Evolutionary conservation across 2,888 invertebrate species (phyloP).

Genomic region (Glaucopsyche alexis): DNA sequence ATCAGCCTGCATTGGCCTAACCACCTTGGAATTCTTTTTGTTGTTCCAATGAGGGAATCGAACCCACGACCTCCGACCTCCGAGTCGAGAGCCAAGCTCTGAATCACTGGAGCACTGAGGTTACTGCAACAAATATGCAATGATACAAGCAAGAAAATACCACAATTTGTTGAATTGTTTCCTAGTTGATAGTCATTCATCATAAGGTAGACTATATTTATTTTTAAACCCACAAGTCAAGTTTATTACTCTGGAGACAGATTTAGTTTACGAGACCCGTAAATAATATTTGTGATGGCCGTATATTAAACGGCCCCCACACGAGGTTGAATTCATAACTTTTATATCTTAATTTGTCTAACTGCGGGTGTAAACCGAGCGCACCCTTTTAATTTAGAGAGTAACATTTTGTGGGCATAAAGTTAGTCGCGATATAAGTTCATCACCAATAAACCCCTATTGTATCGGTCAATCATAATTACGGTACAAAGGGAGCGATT

Average conservation of each 20-base stretch:
- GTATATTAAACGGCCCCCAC: neutral
- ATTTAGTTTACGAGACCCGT: conserved; percentile 12
- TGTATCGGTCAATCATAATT: conserved; percentile 30
- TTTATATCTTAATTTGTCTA: conserved; percentile 17
- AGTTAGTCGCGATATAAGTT: neutral
- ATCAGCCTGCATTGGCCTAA: too few relatives aligned
- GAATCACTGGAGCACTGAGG: too few relatives aligned
- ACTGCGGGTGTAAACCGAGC: conserved; percentile 13
- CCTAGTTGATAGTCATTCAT: neutral
- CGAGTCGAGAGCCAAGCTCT: too few relatives aligned
- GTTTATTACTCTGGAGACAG: conserved; percentile 6
- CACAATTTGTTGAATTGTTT: neutral
- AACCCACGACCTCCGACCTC: too few relatives aligned
- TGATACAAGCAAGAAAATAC: too few relatives aligned
- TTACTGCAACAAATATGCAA: too few relatives aligned
- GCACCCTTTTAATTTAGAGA: conserved; percentile 1
- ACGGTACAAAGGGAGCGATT: conserved; percentile 24
- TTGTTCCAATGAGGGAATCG: too few relatives aligned
- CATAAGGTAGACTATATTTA: neutral
- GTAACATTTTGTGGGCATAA: neutral
- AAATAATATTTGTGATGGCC: conserved; percentile 1
- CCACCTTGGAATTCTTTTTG: too few relatives aligned
- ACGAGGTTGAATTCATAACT: neutral
- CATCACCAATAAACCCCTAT: conserved; percentile 16
- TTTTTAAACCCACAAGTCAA: conserved; percentile 24